Base-by-base conservation (phyloP, 2,888 invertebrate species). In the Allacma fusca region DNA sequence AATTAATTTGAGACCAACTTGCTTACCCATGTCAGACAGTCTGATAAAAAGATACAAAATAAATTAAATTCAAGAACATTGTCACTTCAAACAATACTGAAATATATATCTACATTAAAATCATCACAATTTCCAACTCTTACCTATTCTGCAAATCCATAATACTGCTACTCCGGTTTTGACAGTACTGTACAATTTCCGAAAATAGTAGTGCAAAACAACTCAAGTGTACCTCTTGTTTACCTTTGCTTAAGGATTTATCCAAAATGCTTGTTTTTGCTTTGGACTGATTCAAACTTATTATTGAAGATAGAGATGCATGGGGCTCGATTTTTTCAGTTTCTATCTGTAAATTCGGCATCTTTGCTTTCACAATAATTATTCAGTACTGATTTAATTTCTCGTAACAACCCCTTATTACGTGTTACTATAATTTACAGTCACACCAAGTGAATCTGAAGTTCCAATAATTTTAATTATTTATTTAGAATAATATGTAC, bases 111-210 rank as follows among this genome's bases (percentile, higher is more conserved):
- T n/a, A n/a, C n/a, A 40, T 40, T 40, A 40, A 40, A 40, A 40
- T 40, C n/a, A n/a, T n/a, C n/a, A n/a, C n/a, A n/a, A n/a, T n/a
- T n/a, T n/a, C n/a, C n/a, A n/a, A n/a, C 29, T 87, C 89, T 88
- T 88, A 97, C 97, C 94, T 96, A 84, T 90, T 94, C 87, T 98
- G 97, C 64, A 98, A 88, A 87, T 98, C 97, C n/a, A 94, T 93
- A 43, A 98, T 94, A 16, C 96, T 96, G 86, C 94, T 94, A 12
- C 96, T 96, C 85, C 95, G 92, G 89, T 94, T 97, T 89, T 99
- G 98, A 85, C 96, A 96, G 88, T 99, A 99, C 87, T 98, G 97
- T 0, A 99, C 97, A 80, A 98, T 92, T 90, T 99, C 99, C 24
- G 98, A 97, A 87, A 99, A 99, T 77, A 99, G 89, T 69, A 99